Conservation (phyloP, 2,113 vertebrate genomes). For the Anoura caudifer region DNA sequence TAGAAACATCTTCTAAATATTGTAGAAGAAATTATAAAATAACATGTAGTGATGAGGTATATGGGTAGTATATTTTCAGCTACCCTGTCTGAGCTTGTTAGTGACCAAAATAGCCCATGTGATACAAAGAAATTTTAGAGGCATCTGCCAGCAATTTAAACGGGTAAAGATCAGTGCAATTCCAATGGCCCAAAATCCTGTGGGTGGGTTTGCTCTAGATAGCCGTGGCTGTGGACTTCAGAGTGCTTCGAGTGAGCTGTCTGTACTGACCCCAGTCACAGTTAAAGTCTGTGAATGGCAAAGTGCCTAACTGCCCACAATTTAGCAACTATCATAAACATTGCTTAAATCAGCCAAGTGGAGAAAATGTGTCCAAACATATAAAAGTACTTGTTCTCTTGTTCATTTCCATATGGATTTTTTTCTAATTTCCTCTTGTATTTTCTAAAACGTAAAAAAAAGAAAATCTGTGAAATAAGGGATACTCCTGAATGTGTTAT, state of each 20-base stretch:
- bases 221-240: not conserved
- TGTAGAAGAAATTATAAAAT: slow-evolving; percentile 40
- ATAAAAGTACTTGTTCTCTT: not conserved
- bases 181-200: not conserved
- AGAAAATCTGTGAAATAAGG: not conserved
- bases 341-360: not conserved
- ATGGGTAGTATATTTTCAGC: not conserved
- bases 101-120: not conserved
- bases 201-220: not conserved
- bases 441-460: slow-evolving; percentile 11
- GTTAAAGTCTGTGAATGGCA: not conserved
- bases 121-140: not conserved
- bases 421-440: not conserved
- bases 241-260: not conserved
- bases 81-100: not conserved
- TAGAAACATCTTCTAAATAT: slow-evolving; percentile 28
- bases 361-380: slow-evolving; percentile 15
- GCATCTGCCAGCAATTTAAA: not conserved
- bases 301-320: not conserved
- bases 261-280: not conserved
- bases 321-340: not conserved
- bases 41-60: not conserved
- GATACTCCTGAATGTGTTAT: not conserved
- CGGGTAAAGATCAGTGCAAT: not conserved
- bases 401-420: not conserved